Conservation (phyloP, 2,797 vertebrate genomes). For the Triplophysa bombifrons region DNA sequence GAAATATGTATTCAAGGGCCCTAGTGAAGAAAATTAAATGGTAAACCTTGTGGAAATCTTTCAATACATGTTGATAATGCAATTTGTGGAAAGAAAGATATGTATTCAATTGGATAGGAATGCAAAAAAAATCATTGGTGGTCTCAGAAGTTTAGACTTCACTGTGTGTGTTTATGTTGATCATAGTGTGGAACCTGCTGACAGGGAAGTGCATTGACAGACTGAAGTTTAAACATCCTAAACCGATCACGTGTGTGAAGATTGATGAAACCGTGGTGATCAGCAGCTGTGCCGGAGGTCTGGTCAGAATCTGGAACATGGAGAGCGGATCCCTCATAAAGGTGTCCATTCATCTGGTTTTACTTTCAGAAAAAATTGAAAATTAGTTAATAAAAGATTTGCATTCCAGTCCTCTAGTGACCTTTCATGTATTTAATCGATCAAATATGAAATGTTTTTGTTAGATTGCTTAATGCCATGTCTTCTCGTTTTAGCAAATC, state of each 20-base stretch:
- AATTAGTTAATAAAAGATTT: too few species aligned
- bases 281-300: constrained; percentile 75
- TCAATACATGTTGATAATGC: too few species aligned
- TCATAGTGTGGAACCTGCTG: constrained; percentile 84
- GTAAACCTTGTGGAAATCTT: too few species aligned
- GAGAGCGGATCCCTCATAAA: constrained; percentile 67
- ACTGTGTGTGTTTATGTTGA: background rate
- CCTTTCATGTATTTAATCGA: too few species aligned
- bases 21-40: background rate
- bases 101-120: too few species aligned
- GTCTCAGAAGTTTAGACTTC: constrained; percentile 56
- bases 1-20: too few species aligned
- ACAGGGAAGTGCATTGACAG: constrained; percentile 75
- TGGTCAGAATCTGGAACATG: constrained; percentile 84
- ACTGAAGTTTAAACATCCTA: constrained; percentile 79
- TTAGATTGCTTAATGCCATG: too few species aligned
- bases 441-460: too few species aligned
- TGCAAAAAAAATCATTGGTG: constrained; percentile 54
- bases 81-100: too few species aligned
- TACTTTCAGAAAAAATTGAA: too few species aligned
- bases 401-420: too few species aligned
- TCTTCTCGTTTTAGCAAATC: constrained; percentile 69
- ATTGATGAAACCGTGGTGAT: constrained; percentile 58
- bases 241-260: constrained; percentile 77
- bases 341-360: constrained; percentile 51